Base-by-base conservation (phyloP, 2,113 vertebrate genomes). In the Phylloscopus trochilus region DNA sequence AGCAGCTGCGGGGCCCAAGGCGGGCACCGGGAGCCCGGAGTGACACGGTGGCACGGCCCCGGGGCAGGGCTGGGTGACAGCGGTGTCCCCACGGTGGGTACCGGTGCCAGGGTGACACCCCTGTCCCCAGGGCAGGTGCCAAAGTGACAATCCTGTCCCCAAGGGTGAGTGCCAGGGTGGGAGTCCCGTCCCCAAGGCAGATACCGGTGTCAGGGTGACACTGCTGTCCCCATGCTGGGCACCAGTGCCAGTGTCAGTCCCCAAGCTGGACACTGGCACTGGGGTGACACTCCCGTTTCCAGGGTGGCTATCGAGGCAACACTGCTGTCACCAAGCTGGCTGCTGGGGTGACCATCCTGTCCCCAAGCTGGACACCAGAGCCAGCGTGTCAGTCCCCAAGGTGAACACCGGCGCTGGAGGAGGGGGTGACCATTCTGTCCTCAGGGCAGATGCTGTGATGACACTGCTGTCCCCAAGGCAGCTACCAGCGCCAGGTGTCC, bases 181-280 rank as follows among this genome's bases (percentile, higher is more conserved):
- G 24, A 37, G 39, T 7, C 19, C 28, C 30, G 31, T 24, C 70
- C 72, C 49, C 53, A 24, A 2, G 19, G 4, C 1, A 14, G 52
- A 15, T 6, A 39, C 11, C 6, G 24, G 35, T 37, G 58, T 11
- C 58, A 60, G 24, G 23, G 19, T 39, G 53, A 47, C 79, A 43
- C 2, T 53, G 4, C 63, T 10, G 53, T 49, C 87, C 56, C 73
- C 49, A 37, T 2, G 18, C 3, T 1, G 19, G 63, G 26, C 13
- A 31, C 9, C 4, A 3, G 10, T 11, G 44, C 16, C 5, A 3
- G 10, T 11, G 44, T 13, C 5, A 3, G 27, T 24, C 44, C 9
- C 56, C 56, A 5, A 3, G 12, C 27, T 4, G 27, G 51, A 10
- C 30, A n/a, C 24, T 19, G n/a, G 43, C 26, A 5, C 43, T 11